Evolutionary conservation across 2,888 invertebrate genomes (phyloP).

Genomic region (Lomographa bimaculata): DNA sequence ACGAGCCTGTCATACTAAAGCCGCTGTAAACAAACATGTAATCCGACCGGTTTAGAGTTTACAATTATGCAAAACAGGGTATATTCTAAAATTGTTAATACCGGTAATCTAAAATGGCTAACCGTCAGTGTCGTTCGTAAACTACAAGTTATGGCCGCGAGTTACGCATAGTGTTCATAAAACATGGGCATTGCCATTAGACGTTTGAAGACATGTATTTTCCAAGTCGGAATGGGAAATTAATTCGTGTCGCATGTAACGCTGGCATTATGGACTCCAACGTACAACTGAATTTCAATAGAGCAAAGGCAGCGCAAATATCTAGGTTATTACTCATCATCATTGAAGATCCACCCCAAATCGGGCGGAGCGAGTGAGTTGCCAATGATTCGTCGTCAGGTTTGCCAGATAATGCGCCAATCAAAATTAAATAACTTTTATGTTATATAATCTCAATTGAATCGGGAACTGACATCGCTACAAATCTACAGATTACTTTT

Average conservation of each 20-base stretch:
- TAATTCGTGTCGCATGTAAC: constrained; percentile 24
- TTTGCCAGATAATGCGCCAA: too few species aligned
- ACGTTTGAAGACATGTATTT: constrained; percentile 16
- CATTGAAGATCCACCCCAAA: constrained; percentile 1
- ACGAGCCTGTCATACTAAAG: constrained; percentile 7
- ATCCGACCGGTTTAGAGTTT: too few species aligned
- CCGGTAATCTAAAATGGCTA: constrained; percentile 8
- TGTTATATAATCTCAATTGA: too few species aligned
- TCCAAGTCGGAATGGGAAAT: constrained; percentile 20
- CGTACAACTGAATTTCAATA: constrained; percentile 16
- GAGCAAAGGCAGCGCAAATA: constrained; percentile 8
- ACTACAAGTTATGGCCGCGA: constrained; percentile 16
- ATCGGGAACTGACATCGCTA: too few species aligned
- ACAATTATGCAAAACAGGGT: too few species aligned
- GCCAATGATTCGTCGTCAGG: too few species aligned
- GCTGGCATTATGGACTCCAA: constrained; percentile 16
- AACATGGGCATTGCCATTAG: constrained; percentile 10
- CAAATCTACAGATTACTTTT: too few species aligned
- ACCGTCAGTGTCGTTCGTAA: constrained; percentile 10
- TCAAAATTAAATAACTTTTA: too few species aligned
- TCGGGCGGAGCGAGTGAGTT: background rate
- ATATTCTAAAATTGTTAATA: too few species aligned
- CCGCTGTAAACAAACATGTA: constrained; percentile 1
- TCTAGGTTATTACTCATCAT: constrained; percentile 4
- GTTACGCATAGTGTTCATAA: constrained; percentile 19